Conservation (phyloP, 2,888 invertebrate genomes). For the Desoria tigrina region DNA sequence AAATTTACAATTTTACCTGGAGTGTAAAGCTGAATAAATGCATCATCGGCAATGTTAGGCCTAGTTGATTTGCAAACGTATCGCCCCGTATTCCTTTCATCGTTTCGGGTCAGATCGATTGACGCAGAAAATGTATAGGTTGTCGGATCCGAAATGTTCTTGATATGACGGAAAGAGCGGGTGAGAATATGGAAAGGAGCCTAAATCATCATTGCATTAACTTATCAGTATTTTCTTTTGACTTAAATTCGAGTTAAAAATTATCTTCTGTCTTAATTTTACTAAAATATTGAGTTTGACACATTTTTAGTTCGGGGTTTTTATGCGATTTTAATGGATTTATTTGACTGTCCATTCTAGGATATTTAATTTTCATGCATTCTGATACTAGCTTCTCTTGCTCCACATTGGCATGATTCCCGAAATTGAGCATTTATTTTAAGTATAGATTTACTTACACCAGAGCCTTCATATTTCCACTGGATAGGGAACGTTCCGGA, state of each 20-base stretch:
- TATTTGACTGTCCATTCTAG: too few relatives aligned
- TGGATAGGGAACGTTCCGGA: constrained; percentile 37
- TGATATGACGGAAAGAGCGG: constrained; percentile 37
- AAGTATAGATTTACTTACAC: constrained; percentile 26
- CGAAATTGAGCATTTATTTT: too few relatives aligned
- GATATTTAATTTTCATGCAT: background rate
- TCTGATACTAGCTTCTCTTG: background rate
- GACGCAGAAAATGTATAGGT: constrained; percentile 33
- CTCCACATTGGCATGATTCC: too few relatives aligned
- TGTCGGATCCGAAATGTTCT: constrained; percentile 32
- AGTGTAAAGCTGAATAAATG: constrained; percentile 28
- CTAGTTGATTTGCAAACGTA: constrained; percentile 31
- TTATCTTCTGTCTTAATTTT: too few relatives aligned
- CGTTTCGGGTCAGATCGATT: constrained; percentile 39
- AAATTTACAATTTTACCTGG: constrained; percentile 36
- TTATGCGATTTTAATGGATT: too few relatives aligned
- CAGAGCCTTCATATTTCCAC: constrained; percentile 39
- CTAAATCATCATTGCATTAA: constrained; percentile 11
- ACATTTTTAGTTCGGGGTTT: too few relatives aligned
- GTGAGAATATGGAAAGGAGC: constrained; percentile 35
- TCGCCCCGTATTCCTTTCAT: constrained; percentile 34
- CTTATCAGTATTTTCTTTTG: background rate
- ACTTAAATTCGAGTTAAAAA: too few relatives aligned
- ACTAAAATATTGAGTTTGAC: too few relatives aligned
- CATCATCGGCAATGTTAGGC: constrained; percentile 26